Base-by-base conservation (phyloP, 2,888 invertebrate species). In the Lithophane ornitopus region DNA sequence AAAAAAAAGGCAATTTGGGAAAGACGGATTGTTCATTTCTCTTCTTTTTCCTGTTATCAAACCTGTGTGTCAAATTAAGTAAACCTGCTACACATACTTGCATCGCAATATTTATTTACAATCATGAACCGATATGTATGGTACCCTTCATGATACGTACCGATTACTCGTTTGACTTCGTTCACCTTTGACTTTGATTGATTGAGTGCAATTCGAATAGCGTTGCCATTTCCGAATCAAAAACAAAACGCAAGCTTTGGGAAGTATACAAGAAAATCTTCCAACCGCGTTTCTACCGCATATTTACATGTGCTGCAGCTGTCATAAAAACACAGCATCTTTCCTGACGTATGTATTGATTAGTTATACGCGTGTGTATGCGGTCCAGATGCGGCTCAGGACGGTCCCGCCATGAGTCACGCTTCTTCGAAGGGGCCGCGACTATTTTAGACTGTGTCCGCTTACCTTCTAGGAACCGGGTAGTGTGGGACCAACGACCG, bases 401-500 rank as follows among this genome's bases (percentile, higher is more conserved):
- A 92, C 94, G 88, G 94, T 94, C 94, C 95, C 94, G 93, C 82
- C 77, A 85, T 96, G 96, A 96, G 79, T 96, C 96, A 96, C 90
- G 90, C 88, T 93, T 94, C 95, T 94, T 94, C 94, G 96, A 96
- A 96, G 95, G 93, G 94, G 94, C 94, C 94, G 94, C 89, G 93
- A 94, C 95, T 96, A 96, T 96, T 96, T 96, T 95, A 94, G 94
- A 94, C 92, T 95, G 96, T 94, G 96, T 96, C 95, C 96, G 96
- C 95, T 95, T 95, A 95, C 96, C 94, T 96, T 96, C 96, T 96
- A 94, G 94, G 96, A 96, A 96, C 91, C 92, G 93, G 91, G 91
- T 92, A 89, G 89, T 91, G 90, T 92, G 95, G 93, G 96, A 96
- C 96, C 96, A 95, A 96, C 95, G 96, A 96, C 96, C 96, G 94